Evolutionary conservation across 2,888 invertebrate genomes (phyloP).

Genomic region (Tetanocera ferruginea): DNA sequence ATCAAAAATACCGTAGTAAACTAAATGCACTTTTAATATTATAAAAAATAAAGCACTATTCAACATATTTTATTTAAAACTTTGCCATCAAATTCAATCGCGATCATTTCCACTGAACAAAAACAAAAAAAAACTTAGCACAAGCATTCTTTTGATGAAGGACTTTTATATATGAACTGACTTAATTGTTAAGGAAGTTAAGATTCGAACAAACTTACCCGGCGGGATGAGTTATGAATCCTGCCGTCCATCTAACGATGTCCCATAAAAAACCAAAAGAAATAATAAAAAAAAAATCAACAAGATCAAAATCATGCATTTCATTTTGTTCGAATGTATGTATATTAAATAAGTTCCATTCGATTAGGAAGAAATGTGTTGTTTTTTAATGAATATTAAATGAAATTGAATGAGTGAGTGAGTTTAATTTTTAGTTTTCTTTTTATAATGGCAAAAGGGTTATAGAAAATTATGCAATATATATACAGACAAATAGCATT

Average conservation of each 20-base stretch:
- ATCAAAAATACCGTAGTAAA: too few species aligned
- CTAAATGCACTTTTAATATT: too few species aligned
- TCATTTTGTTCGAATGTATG: conserved; percentile 34
- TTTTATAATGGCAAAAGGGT: neutral
- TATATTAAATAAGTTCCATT: conserved; percentile 15
- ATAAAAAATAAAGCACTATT: neutral
- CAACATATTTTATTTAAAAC: neutral
- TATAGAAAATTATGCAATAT: neutral
- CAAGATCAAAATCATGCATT: conserved; percentile 69
- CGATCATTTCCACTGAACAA: neutral
- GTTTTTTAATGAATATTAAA: conserved; percentile 5
- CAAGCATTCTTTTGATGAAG: neutral
- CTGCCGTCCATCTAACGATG: conserved; percentile 71
- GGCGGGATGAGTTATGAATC: conserved; percentile 71
- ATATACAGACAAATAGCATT: conserved; percentile 14
- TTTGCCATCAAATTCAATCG: neutral
- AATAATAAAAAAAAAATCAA: conserved; percentile 68
- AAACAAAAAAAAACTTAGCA: neutral
- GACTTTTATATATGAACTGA: conserved; percentile 7
- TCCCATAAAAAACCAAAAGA: conserved; percentile 71
- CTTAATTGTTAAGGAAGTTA: conserved; percentile 27
- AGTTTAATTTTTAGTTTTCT: conserved; percentile 12
- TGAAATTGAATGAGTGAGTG: conserved; percentile 20
- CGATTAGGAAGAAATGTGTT: neutral
- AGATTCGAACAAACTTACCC: conserved; percentile 65